A percentile compares a stretch with the other conserved stretches of the same genome.
Evolutionary conservation across 2,113 vertebrate genomes (phyloP).

Genomic region (cat (Felis catus)): DNA sequence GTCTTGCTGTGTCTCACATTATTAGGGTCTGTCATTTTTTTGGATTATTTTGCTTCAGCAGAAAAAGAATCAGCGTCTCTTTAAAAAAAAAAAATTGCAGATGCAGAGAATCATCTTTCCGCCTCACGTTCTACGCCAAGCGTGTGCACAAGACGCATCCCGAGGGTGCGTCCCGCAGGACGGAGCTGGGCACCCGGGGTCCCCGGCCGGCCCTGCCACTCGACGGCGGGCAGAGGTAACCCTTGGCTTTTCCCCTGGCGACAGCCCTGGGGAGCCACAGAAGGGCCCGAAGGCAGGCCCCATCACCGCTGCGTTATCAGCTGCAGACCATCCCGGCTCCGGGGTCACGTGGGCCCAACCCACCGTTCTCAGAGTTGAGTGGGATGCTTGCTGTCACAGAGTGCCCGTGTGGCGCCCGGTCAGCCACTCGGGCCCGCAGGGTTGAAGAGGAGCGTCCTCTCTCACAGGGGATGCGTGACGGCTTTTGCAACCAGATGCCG

Average conservation of each 20-base stretch:
- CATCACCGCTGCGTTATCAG: accelerated
- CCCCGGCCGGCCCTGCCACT: too few relatives aligned
- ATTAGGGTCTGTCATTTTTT: not conserved
- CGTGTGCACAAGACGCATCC: accelerated
- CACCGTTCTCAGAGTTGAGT: too few relatives aligned
- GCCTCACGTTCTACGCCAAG: accelerated
- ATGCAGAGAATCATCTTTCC: not conserved
- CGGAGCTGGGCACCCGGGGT: accelerated
- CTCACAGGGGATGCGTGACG: accelerated
- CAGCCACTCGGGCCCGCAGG: not conserved
- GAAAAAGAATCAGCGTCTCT: not conserved
- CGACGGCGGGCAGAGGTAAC: accelerated
- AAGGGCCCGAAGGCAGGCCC: accelerated
- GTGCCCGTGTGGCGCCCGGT: accelerated
- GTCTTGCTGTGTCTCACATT: accelerated
- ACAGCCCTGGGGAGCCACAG: not conserved
- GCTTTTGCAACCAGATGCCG: too few relatives aligned
- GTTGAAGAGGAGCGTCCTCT: not conserved
- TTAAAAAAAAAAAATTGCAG: not conserved
- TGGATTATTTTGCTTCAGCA: conserved; percentile 2
- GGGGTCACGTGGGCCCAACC: accelerated
- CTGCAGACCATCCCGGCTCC: not conserved
- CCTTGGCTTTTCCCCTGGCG: not conserved
- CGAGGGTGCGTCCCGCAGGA: accelerated
- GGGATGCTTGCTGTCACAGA: too few relatives aligned